Evolutionary conservation across 2,797 vertebrate genomes (phyloP), one percentile per base, ranked within the genome.

Genomic region (Gymnoscopelus braueri): DNA sequence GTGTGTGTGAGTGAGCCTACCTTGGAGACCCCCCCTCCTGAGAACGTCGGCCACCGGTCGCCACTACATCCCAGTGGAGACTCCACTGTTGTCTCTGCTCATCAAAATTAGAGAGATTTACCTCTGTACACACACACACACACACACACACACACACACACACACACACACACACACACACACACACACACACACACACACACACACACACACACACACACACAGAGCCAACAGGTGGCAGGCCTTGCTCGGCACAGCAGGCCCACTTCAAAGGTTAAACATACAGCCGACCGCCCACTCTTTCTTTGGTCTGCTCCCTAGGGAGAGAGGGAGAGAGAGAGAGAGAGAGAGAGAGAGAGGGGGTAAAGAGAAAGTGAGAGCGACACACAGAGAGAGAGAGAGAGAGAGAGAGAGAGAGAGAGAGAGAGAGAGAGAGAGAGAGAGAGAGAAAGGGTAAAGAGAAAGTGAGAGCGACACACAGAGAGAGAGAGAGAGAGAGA

Each of bases 101-200:
- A 92, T 92, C 92, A 91, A 87, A 93, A 92, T 91, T 89, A 89
- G 89, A 84, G 90, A 92, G 92, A 93, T 93, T 93, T 93, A 92
- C 90, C 91, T 92, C 88, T 74, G 74, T 39, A 0, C 71, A 78
- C 82, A 44, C 39, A 1, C 32, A 6, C 32, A 29, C 57, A 13
- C 62, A n/a, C 60, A 19, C 56, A n/a, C 48, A 12, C 39, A 35
- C 59, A 48, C 15, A n/a, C 57, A 49, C 35, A 10, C 59, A 47
- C 44, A 51, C 26, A 83, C 70, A 85, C 60, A 72, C 79, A 82
- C 83, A 87, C 72, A 78, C 85, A 78, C 71, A 78, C 84, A 82
- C 80, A 84, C 82, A 78, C 39, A 44, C 82, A 72, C 84, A 82
- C 84, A 61, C 60, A 53, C 51, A 64, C 39, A 44, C 39, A 44